Evolutionary conservation across 2,888 invertebrate genomes (phyloP), one percentile per base, ranked within the genome.

Genomic region (Carterocephalus palaemon): DNA sequence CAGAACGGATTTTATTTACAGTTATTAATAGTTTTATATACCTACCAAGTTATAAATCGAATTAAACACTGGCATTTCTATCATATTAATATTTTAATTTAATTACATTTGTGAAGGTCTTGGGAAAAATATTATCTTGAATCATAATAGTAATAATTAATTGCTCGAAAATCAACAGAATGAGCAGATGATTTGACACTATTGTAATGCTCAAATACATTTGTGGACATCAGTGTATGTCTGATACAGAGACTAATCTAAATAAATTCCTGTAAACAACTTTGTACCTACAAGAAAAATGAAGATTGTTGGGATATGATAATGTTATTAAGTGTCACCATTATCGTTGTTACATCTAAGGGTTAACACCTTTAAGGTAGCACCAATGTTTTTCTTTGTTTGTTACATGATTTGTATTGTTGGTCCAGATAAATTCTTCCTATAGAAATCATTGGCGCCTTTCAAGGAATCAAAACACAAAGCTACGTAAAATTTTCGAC

Each of bases 351-450:
- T 59, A 65, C 67, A 80, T 81, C 78, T 66, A 56, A 60, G 57
- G 43, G 40, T 53, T 54, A 61, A 69, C 51, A 57, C 60, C 57
- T 57, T 62, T 59, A 33, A 54, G 60, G 57, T 69, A 67, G 67
- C 69, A 67, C 62, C 50, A 50, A 53, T 67, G 64, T 74, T 74
- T 70, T 54, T 65, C 57, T 69, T 73, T 79, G 71, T 75, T 75
- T 74, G 71, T 76, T 73, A 76, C 59, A 57, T 64, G 75, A 79
- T 78, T 79, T 75, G 68, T 70, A 70, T 78, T 82, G 76, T 77
- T 54, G 60, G 52, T 57, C 12, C 9, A 55, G 47, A 51, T 52
- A 58, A 77, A 79, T 75, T 75, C 75, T 69, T 75, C 69, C 69
- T 64, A 50, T 48, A 54, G 62, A 74, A 76, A 69, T 74, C 64